Evolutionary conservation across 2,113 vertebrate species (phyloP).

Genomic region (Urocitellus parryii): DNA sequence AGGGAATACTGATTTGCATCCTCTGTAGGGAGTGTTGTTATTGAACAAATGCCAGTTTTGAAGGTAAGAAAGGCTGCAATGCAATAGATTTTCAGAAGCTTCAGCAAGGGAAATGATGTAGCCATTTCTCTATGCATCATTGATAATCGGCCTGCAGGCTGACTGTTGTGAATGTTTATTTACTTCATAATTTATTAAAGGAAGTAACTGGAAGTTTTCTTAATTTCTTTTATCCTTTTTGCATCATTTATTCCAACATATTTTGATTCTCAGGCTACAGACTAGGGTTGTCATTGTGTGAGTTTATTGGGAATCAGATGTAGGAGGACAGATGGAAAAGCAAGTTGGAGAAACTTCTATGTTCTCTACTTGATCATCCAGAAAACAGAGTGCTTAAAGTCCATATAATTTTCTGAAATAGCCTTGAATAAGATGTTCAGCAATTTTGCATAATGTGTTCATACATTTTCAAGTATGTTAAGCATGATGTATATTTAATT

Average conservation of each 20-base stretch:
- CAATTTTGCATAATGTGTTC: background rate
- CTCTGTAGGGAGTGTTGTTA: background rate
- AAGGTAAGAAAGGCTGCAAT: background rate
- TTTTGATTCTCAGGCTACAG: background rate
- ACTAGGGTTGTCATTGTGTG: background rate
- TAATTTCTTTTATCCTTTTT: background rate
- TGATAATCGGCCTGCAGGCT: background rate
- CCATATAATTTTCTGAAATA: background rate
- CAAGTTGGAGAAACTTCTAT: background rate
- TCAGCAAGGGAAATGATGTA: background rate
- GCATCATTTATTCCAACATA: background rate
- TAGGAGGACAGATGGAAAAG: background rate
- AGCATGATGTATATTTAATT: background rate
- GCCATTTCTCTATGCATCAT: rapidly evolving
- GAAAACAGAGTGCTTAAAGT: background rate
- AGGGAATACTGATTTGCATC: background rate
- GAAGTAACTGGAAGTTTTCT: background rate
- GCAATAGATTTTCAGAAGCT: background rate
- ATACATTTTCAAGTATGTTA: background rate
- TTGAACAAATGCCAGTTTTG: background rate
- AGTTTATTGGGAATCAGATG: background rate
- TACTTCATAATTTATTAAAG: background rate
- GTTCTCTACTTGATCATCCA: background rate
- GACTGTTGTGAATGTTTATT: background rate
- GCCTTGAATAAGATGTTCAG: background rate